These are phyloP conservation scores for Chelon labrosus DNA, from an alignment of 2,797 vertebrate genomes.

Conservation along the genomic window DNA sequence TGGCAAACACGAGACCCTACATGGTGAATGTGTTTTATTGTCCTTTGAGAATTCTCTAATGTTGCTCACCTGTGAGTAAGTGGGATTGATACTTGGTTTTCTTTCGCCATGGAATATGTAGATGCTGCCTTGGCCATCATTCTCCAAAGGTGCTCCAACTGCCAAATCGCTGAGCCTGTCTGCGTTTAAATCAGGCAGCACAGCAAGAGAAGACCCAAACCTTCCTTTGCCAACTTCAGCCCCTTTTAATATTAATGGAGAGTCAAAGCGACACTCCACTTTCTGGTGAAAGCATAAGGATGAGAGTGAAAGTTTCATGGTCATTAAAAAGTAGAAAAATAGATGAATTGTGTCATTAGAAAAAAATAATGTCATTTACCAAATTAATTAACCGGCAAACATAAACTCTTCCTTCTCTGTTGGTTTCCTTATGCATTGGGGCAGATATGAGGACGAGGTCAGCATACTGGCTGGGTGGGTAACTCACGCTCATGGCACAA, in stretches of 20 bases:
- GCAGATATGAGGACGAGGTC: slow-evolving; percentile 88
- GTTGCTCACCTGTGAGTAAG: slow-evolving; percentile 78
- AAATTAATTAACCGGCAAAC: slow-evolving; percentile 47
- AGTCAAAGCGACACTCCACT: slow-evolving; percentile 51
- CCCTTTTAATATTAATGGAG: slow-evolving; percentile 66
- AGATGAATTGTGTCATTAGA: fast-evolving
- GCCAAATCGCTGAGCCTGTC: slow-evolving; percentile 82
- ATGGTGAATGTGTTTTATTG: not conserved
- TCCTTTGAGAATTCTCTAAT: fast-evolving
- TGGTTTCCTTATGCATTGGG: slow-evolving; percentile 79
- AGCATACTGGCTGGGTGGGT: slow-evolving; percentile 30
- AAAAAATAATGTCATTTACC: slow-evolving; percentile 61
- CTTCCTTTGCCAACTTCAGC: slow-evolving; percentile 58
- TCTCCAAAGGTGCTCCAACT: slow-evolving; percentile 85
- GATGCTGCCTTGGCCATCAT: slow-evolving; percentile 78
- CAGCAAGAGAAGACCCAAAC: slow-evolving; percentile 84
- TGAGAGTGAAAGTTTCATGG: not conserved
- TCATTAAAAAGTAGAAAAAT: no score
- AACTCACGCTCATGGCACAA: slow-evolving; percentile 82
- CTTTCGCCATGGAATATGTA: slow-evolving; percentile 83
- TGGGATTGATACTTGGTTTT: slow-evolving; percentile 36
- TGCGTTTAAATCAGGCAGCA: slow-evolving; percentile 78
- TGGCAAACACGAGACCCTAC: not conserved
- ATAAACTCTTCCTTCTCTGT: slow-evolving; percentile 81
- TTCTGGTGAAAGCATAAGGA: slow-evolving; percentile 42